Evolutionary conservation across 2,797 vertebrate species (phyloP), one percentile per base, ranked within the genome.

Genomic region (Moxostoma hubbsi): DNA sequence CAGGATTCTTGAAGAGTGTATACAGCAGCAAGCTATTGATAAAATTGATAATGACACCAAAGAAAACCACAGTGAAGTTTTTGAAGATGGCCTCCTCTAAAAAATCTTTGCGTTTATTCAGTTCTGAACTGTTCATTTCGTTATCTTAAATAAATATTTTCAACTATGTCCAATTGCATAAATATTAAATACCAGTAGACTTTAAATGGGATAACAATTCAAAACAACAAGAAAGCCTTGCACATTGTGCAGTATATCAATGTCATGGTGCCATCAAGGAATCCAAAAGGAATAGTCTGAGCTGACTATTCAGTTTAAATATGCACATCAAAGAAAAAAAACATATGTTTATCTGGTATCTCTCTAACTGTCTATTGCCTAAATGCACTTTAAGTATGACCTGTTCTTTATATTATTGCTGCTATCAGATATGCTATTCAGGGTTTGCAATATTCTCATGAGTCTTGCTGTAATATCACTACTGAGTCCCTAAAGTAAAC

Each of bases 1-100:
- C 67, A n/a, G 72, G 68, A 1, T 74, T 74, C 15, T 74, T 77
- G 18, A 81, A 83, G 62, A 63, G 79, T 13, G 58, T 70, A 18
- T 66, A 82, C 12, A 83, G 15, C 13, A 79, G 50, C 1, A 64
- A 15, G 1, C 81, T 73, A 15, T 79, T 85, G 9, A 85, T 61
- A 58, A 12, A 75, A 57, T 16, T 46, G 46, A 76, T 79, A 45
- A 71, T 7, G 5, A 83, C 13, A 43, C 45, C 66, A 50, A 64
- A 50, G 8, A 83, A 6, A 58, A 75, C 9, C 46, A 70, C 43
- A 16, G 13, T 51, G 1, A 75, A 2, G n/a, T 71, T 79, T 65
- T 79, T 83, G 46, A 69, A 46, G 5, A 82, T 11, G 0, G 65
- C 18, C 11, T 75, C 76, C 15, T 36, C 53, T 15, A 65, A 70